Conservation (phyloP, 2,888 invertebrate genomes). For the Acleris literana region DNA sequence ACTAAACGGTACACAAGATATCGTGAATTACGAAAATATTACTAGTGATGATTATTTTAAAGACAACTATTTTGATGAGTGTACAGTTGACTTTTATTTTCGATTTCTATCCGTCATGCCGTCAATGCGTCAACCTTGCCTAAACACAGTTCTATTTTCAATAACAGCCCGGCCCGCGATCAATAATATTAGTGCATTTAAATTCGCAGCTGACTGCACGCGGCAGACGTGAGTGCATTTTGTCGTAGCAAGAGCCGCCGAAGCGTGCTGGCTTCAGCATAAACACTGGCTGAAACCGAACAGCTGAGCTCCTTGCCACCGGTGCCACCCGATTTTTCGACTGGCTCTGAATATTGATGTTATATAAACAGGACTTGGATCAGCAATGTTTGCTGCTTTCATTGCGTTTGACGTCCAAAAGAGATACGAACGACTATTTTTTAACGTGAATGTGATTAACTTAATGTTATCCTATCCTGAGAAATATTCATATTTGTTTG, state of each 20-base stretch:
- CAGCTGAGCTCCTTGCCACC: constrained; percentile 54
- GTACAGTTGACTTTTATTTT: too few relatives aligned
- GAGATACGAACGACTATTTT: background rate
- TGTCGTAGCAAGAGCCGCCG: constrained; percentile 74
- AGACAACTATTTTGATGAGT: too few relatives aligned
- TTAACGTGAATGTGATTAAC: background rate
- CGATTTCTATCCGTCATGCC: too few relatives aligned
- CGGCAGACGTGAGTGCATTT: constrained; percentile 78
- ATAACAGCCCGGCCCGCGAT: constrained; percentile 49
- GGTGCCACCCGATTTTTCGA: constrained; percentile 62
- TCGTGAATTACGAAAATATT: too few relatives aligned
- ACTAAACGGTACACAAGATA: too few relatives aligned
- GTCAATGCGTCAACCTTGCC: background rate
- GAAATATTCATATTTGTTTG: too few relatives aligned
- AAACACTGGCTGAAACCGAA: constrained; percentile 65
- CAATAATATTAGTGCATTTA: constrained; percentile 71
- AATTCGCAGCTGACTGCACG: constrained; percentile 64
- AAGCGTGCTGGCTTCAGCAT: constrained; percentile 65
- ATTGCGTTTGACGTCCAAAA: constrained; percentile 34
- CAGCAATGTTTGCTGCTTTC: constrained; percentile 49
- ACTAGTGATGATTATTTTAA: too few relatives aligned
- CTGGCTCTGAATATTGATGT: constrained; percentile 71
- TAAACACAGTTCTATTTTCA: background rate
- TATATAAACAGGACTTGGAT: constrained; percentile 56
- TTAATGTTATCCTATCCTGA: background rate